Evolutionary conservation across 2,797 vertebrate genomes (phyloP).

Genomic region (Scleropages formosus): DNA sequence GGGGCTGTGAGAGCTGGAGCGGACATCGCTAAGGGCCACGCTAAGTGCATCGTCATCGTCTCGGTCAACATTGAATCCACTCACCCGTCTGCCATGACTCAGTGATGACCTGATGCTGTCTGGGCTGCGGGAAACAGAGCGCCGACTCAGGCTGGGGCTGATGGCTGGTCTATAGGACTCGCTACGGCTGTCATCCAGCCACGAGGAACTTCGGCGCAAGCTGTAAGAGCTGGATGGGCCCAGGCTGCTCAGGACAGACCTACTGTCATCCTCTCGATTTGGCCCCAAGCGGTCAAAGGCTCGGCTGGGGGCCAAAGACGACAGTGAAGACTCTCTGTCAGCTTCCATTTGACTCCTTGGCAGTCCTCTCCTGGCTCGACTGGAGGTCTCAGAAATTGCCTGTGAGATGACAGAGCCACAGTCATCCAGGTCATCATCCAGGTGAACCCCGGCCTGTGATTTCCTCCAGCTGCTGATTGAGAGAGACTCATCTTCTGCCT

Average conservation of each 20-base stretch:
- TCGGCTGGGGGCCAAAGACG: conserved; percentile 75
- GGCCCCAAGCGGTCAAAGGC: conserved; percentile 66
- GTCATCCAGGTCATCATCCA: conserved; percentile 71
- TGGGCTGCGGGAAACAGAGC: conserved; percentile 59
- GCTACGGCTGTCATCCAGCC: conserved; percentile 71
- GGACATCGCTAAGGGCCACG: conserved; percentile 65
- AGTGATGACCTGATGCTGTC: conserved; percentile 70
- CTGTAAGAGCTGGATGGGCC: conserved; percentile 69
- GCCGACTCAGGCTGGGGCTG: conserved; percentile 55
- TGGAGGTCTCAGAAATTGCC: conserved; percentile 77
- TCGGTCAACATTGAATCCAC: conserved; percentile 69
- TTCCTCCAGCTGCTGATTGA: too few species aligned
- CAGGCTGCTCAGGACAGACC: conserved; percentile 73
- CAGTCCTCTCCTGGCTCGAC: conserved; percentile 74
- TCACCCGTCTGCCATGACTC: conserved; percentile 76
- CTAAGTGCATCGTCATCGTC: conserved; percentile 69
- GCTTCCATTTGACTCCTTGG: conserved; percentile 78
- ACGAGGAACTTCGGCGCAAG: conserved; percentile 73
- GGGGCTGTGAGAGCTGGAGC: conserved; percentile 75
- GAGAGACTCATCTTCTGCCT: too few species aligned
- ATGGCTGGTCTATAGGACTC: conserved; percentile 43
- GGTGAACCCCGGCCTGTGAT: too few species aligned
- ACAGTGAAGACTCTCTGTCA: conserved; percentile 77
- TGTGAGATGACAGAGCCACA: conserved; percentile 74
- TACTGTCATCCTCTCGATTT: conserved; percentile 73